These are phyloP conservation scores for Holothuria leucospilota DNA, from an alignment of 53 echinoderm and acorn worm genomes.

Conservation along the genomic window DNA sequence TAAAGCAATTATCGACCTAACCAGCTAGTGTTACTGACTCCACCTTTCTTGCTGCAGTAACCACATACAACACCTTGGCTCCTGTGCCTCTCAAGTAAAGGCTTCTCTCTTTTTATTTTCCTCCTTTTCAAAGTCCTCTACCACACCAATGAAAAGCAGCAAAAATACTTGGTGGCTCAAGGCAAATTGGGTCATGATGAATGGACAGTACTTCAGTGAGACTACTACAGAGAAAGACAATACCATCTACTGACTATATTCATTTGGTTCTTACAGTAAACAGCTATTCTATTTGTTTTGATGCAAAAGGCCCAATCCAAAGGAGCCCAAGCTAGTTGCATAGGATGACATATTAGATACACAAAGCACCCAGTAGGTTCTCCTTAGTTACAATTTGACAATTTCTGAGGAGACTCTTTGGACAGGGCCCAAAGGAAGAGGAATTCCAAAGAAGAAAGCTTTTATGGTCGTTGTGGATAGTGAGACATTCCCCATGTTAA, in stretches of 20 bases:
- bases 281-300: slow-evolving; percentile 11
- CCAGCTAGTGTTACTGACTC: too few species aligned
- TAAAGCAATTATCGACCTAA: too few species aligned
- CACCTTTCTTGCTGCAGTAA: too few species aligned
- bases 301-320: slow-evolving; percentile 15
- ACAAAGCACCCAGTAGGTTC: slow-evolving; percentile 7
- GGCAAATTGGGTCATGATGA: slow-evolving; percentile 9
- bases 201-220: background rate
- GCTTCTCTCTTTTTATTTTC: too few species aligned
- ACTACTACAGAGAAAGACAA: background rate
- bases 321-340: slow-evolving; percentile 6
- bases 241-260: background rate
- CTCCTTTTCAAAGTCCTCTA: too few species aligned
- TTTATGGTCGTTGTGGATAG: background rate
- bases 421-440: background rate
- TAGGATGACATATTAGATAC: slow-evolving; percentile 25
- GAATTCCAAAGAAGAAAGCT: slow-evolving; percentile 4
- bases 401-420: too few species aligned
- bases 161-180: background rate
- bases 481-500: slow-evolving; percentile 35
- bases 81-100: too few species aligned
- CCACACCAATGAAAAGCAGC: too few species aligned
- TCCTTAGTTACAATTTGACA: background rate
- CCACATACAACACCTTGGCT: too few species aligned
- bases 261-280: background rate